A percentile compares a stretch with the other conserved stretches of the same genome.
phyloP scores from a whole-genome alignment of 2,797 vertebrate genomes.

The Gephyroberyx darwinii region DNA sequence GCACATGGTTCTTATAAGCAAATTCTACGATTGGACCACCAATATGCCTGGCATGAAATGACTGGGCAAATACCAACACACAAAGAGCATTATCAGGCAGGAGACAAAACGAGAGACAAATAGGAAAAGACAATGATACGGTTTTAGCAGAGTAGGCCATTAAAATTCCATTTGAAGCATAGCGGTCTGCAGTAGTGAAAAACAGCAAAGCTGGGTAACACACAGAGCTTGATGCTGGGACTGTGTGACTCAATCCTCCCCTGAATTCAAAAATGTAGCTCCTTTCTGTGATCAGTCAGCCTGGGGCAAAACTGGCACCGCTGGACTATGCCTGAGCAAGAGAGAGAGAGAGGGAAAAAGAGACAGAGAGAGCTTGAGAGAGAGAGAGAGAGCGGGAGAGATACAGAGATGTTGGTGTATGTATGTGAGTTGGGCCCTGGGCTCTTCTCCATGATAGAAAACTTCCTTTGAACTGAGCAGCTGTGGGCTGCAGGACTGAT shows the following conservation, averaged over 20 bases:
- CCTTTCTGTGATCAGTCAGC: slow-evolving; percentile 83
- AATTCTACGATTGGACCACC: slow-evolving; percentile 32
- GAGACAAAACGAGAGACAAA: slow-evolving; percentile 62
- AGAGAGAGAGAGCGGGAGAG: slow-evolving; percentile 24
- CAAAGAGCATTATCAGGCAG: slow-evolving; percentile 59
- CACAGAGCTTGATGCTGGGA: slow-evolving; percentile 67
- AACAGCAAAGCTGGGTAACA: slow-evolving; percentile 62
- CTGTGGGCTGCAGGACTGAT: slow-evolving; percentile 77
- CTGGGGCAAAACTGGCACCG: slow-evolving; percentile 79
- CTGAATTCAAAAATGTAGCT: slow-evolving; percentile 82
- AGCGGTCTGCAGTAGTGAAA: slow-evolving; percentile 56
- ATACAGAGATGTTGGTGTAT: slow-evolving; percentile 50
- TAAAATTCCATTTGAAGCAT: slow-evolving; percentile 78
- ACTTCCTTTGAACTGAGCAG: slow-evolving; percentile 81
- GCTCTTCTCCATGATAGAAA: slow-evolving; percentile 75
- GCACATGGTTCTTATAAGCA: not conserved
- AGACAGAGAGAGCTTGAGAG: slow-evolving; percentile 32
- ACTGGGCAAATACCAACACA: slow-evolving; percentile 53
- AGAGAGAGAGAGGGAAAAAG: slow-evolving; percentile 34
- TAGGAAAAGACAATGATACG: slow-evolving; percentile 49
- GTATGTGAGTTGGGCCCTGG: slow-evolving; percentile 63
- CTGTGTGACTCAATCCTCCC: slow-evolving; percentile 76
- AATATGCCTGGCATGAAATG: slow-evolving; percentile 33
- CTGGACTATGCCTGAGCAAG: slow-evolving; percentile 68
- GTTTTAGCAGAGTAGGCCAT: slow-evolving; percentile 65